Base-by-base conservation (phyloP, 2,113 vertebrate species). In the Microcebus ravelobensis region DNA sequence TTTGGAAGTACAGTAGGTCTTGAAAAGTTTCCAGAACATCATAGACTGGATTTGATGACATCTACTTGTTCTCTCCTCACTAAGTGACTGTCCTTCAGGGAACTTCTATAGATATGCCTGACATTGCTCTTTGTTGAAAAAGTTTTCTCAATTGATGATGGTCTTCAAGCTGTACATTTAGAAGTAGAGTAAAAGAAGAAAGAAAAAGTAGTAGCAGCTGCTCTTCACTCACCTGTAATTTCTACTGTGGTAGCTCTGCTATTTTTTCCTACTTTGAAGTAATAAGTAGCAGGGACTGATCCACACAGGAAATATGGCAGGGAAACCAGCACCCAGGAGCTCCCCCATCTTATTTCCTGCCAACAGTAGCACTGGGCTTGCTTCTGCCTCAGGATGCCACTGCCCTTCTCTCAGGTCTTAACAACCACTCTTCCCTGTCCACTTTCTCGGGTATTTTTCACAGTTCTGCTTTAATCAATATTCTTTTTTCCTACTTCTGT, bases 281-380 rank as follows among this genome's bases (percentile, higher is more conserved):
- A 42, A 25, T 34, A 34, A 25, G 20, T 50, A 10, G 3, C 8
- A 68, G 31, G 15, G 13, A 39, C 29, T 36, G 20, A 52, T 34
- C 4, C 0, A 6, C 18, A 23, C 1, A 9, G 61, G 18, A 18
- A 48, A 90, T 20, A 39, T 0, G 3, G 23, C 11, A 2, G 39
- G 59, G 14, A 73, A 55, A 29, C 18, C 12, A 50, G 50, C 15
- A 4, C 27, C 15, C 9, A 42, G 34, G 55, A 25, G 8, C 15
- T 48, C n/a, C 3, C 3, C 7, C 10, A 3, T 6, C 2, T 25
- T 52, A 9, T 34, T 71, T 76, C 12, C 9, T 15, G 0, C 4
- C 15, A 3, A 29, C 5, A 42, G 21, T 23, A 29, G 6, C 9
- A 1, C 6, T 2, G 61, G 48, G 34, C 12, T 17, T n/a, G 31